phyloP scores from a whole-genome alignment of 1,140 invertebrate genomes.

The Acromyrmex echinatior region DNA sequence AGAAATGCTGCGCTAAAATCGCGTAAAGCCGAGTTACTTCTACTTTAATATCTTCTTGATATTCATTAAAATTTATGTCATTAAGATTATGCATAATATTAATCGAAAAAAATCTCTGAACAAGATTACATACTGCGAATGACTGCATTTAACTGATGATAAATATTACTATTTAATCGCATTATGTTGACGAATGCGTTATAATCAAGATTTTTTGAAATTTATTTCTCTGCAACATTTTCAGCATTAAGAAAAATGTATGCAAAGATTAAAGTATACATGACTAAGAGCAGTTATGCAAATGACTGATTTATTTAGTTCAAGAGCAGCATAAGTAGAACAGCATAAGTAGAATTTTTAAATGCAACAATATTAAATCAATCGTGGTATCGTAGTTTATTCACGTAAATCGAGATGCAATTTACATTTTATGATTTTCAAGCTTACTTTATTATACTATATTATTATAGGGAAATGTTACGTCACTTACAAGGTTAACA shows the following conservation, averaged over 20 bases:
- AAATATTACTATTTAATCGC: conserved; percentile 4
- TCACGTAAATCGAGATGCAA: not conserved
- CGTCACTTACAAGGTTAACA: not conserved
- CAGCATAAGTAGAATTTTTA: not conserved
- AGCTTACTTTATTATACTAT: not conserved
- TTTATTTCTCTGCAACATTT: not conserved
- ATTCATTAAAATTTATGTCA: not conserved
- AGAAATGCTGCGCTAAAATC: not conserved
- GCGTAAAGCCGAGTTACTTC: not conserved
- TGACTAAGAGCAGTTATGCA: not conserved
- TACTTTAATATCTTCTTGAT: not conserved
- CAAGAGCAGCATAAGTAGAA: not conserved
- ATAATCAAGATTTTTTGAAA: not conserved
- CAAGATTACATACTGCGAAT: not conserved
- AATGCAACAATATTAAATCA: not conserved
- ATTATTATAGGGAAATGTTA: not conserved
- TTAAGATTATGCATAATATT: conserved; percentile 13
- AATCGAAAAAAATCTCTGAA: not conserved
- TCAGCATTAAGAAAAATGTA: not conserved
- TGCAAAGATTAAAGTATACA: not conserved
- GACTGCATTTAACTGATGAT: conserved; percentile 20
- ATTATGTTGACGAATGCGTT: not conserved
- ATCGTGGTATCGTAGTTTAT: not conserved
- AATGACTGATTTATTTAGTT: not conserved
- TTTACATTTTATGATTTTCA: not conserved